phyloP scores from a whole-genome alignment of 1,140 invertebrate genomes.

The Pollicipes pollicipes region DNA sequence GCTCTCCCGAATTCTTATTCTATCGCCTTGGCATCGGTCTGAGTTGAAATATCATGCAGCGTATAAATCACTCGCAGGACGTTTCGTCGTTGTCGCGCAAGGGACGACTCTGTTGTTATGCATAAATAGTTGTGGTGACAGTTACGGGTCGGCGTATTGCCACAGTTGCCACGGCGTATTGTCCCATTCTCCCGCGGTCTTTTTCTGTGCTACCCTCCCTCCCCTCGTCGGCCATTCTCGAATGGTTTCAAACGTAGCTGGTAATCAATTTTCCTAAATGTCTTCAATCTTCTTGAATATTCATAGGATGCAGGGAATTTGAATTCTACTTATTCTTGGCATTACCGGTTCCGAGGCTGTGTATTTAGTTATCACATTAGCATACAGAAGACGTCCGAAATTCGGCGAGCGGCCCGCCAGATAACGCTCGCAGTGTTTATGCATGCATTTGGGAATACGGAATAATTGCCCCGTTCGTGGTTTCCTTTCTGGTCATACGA shows the following conservation, averaged over 20 bases:
- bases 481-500: background rate
- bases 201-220: too few relatives aligned
- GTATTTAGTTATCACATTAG: conserved; percentile 1
- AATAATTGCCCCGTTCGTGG: background rate
- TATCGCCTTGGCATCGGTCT: too few relatives aligned
- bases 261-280: conserved; percentile 1
- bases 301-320: background rate
- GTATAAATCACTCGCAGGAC: too few relatives aligned
- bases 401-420: background rate
- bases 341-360: background rate
- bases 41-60: too few relatives aligned
- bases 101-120: too few relatives aligned
- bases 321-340: conserved; percentile 1
- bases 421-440: background rate
- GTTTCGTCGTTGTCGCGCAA: too few relatives aligned
- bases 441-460: background rate
- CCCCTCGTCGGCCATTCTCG: background rate
- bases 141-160: too few relatives aligned
- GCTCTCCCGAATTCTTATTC: too few relatives aligned
- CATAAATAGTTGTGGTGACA: too few relatives aligned
- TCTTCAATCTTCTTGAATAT: background rate
- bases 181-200: too few relatives aligned
- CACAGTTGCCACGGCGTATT: too few relatives aligned
- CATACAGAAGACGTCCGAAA: background rate
- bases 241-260: background rate